These are phyloP conservation scores for Scaptomyza parva DNA, from an alignment of 2,888 invertebrate genomes.

Conservation along the genomic window DNA sequence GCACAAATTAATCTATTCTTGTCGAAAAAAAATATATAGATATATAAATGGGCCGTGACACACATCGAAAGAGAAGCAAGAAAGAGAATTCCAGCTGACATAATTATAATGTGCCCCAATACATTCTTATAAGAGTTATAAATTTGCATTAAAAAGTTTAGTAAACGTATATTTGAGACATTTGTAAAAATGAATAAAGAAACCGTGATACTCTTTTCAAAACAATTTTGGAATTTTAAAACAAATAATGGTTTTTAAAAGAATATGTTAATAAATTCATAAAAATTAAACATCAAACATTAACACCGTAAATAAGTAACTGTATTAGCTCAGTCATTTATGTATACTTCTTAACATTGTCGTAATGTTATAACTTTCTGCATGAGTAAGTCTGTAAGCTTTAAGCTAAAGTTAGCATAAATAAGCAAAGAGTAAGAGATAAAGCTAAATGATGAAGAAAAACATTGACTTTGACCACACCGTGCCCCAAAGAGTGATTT, in stretches of 20 bases:
- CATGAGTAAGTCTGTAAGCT: conserved; percentile 3
- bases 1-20: conserved; percentile 50
- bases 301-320: background rate
- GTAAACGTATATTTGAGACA: conserved; percentile 12
- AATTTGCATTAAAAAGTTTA: conserved; percentile 37
- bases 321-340: background rate
- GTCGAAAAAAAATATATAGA: conserved; percentile 20
- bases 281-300: too few species aligned
- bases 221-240: too few species aligned
- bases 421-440: conserved; percentile 29
- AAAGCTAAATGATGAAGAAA: conserved; percentile 13
- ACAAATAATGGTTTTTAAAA: too few species aligned
- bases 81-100: conserved; percentile 17
- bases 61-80: conserved; percentile 11
- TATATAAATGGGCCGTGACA: conserved; percentile 51
- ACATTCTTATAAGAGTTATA: conserved; percentile 33
- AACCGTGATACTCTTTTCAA: conserved; percentile 28
- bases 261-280: too few species aligned
- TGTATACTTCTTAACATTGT: conserved; percentile 8
- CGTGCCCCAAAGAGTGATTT: conserved; percentile 8
- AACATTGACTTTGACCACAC: conserved; percentile 28
- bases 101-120: conserved; percentile 18
- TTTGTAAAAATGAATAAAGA: conserved; percentile 4
- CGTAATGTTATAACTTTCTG: conserved; percentile 24
- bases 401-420: conserved; percentile 37